phyloP scores from a whole-genome alignment of 1,140 invertebrate genomes.

The Phthorimaea operculella region DNA sequence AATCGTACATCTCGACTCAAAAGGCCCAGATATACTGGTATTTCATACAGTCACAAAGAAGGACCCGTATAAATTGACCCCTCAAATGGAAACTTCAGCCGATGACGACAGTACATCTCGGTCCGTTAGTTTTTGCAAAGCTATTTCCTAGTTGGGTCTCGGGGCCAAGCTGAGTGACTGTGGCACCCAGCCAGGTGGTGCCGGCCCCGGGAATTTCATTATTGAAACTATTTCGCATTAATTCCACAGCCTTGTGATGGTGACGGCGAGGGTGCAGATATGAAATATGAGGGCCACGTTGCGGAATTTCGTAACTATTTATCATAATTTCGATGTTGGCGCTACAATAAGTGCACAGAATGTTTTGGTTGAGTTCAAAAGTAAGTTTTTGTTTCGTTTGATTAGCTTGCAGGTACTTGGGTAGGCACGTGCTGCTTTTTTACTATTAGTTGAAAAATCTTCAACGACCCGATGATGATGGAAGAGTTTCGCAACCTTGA shows the following conservation, averaged over 20 bases:
- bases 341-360: not conserved
- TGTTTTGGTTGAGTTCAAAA: not conserved
- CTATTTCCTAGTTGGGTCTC: constrained; percentile 25
- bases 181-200: constrained; percentile 41
- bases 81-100: no score
- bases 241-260: not conserved
- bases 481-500: no score
- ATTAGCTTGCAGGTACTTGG: no score
- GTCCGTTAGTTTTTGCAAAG: constrained; percentile 31
- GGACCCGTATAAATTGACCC: no score
- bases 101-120: constrained; percentile 20
- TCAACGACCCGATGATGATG: no score
- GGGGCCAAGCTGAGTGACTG: constrained; percentile 21
- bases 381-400: no score
- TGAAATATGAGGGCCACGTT: not conserved
- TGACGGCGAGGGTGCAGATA: not conserved
- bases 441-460: no score
- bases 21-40: no score
- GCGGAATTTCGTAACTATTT: not conserved
- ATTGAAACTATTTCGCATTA: constrained; percentile 37
- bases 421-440: no score
- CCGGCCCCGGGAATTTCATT: constrained; percentile 43
- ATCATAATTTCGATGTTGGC: not conserved
- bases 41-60: no score
- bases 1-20: not conserved